Conservation (phyloP, 2,888 invertebrate species). For the Sesia apiformis region DNA sequence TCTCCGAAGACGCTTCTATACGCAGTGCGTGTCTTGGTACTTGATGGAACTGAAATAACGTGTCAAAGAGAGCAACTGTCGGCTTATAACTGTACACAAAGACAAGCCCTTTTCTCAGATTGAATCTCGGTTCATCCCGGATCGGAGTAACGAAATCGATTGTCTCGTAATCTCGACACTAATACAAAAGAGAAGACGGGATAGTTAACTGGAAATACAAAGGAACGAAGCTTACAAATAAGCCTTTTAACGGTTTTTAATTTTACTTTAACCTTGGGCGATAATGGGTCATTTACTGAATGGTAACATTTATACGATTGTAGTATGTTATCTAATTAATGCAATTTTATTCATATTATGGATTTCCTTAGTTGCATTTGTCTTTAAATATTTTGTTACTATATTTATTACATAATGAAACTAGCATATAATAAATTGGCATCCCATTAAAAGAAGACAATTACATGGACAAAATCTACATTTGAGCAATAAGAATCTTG, state of each 20-base stretch:
- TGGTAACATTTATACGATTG: neutral
- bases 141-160: slow-evolving; percentile 44
- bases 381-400: neutral
- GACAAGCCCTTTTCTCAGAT: slow-evolving; percentile 36
- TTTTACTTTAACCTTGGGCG: too few species aligned
- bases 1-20: neutral
- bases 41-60: slow-evolving; percentile 43
- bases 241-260: neutral
- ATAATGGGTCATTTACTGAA: too few species aligned
- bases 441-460: too few species aligned
- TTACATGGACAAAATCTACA: too few species aligned
- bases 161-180: slow-evolving; percentile 40
- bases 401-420: neutral
- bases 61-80: slow-evolving; percentile 37
- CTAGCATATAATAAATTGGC: too few species aligned
- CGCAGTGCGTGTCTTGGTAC: slow-evolving; percentile 17
- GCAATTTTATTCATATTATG: neutral
- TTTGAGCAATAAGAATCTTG: too few species aligned
- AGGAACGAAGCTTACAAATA: slow-evolving; percentile 7
- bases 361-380: neutral
- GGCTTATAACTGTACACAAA: slow-evolving; percentile 34
- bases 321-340: neutral
- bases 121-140: slow-evolving; percentile 33
- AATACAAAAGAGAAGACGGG: slow-evolving; percentile 26
- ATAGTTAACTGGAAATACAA: slow-evolving; percentile 42